These are phyloP conservation scores for Hirtodrosophila alboralis DNA, from an alignment of 2,888 invertebrate species.

Conservation along the genomic window DNA sequence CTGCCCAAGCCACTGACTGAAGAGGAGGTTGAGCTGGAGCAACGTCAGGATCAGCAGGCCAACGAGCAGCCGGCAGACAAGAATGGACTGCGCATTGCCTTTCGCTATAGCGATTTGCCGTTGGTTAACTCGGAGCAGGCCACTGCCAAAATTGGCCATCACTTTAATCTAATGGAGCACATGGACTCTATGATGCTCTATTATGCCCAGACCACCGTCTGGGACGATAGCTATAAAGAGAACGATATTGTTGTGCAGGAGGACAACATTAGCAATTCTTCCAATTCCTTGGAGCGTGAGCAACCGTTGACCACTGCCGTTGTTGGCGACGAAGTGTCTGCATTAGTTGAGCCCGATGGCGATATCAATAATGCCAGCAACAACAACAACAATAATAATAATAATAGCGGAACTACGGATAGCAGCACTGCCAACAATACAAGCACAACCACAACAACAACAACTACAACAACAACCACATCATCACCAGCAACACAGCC, in stretches of 20 bases:
- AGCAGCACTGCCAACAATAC: conserved; percentile 43
- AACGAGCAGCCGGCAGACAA: conserved; percentile 78
- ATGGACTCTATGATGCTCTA: conserved; percentile 87
- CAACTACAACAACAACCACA: conserved; percentile 25
- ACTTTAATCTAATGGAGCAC: conserved; percentile 91
- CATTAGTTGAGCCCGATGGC: conserved; percentile 4
- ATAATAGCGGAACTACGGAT: conserved; percentile 18
- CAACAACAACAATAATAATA: conserved; percentile 35
- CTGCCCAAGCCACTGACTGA: conserved; percentile 86
- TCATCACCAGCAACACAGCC: conserved; percentile 20
- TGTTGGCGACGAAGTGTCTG: background rate
- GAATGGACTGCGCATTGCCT: conserved; percentile 93
- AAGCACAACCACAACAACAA: conserved; percentile 25
- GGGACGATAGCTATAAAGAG: conserved; percentile 73
- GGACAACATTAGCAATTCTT: conserved; percentile 47
- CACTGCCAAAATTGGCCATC: conserved; percentile 88
- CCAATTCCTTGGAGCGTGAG: conserved; percentile 39
- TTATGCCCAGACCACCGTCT: conserved; percentile 86
- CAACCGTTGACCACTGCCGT: background rate
- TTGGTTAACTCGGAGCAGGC: conserved; percentile 85
- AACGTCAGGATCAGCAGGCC: conserved; percentile 44
- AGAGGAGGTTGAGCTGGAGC: conserved; percentile 52
- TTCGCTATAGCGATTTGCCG: conserved; percentile 92
- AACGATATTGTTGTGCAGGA: conserved; percentile 50
- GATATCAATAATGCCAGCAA: conserved; percentile 26